Evolutionary conservation across 2,797 vertebrate genomes (phyloP).

Genomic region (Diplodus sargus): DNA sequence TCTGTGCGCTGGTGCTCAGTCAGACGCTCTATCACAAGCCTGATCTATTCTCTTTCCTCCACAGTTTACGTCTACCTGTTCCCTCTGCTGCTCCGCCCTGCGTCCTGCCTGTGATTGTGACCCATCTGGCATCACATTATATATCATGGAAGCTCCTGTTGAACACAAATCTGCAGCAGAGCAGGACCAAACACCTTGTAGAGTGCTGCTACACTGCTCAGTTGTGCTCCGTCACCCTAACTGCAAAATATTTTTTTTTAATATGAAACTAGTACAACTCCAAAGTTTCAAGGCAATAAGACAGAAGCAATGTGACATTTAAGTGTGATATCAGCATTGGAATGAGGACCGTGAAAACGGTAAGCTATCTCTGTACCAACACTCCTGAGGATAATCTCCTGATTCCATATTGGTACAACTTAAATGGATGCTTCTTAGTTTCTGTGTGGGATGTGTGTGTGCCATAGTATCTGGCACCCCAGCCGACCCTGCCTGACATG

Average conservation of each 20-base stretch:
- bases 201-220: not conserved
- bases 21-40: constrained; percentile 27
- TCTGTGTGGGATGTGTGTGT: no score
- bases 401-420: no score
- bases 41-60: constrained; percentile 16
- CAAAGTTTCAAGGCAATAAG: not conserved
- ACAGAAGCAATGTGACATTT: constrained; percentile 9
- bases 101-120: constrained; percentile 43
- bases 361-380: not conserved
- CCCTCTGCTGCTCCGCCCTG: constrained; percentile 14
- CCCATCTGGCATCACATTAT: constrained; percentile 46
- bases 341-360: not conserved
- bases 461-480: no score
- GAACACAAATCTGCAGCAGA: constrained; percentile 26
- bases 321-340: constrained; percentile 5
- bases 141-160: constrained; percentile 44
- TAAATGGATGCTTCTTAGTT: no score
- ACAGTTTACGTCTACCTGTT: constrained; percentile 24
- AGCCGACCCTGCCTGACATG: no score
- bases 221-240: constrained; percentile 15
- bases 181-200: constrained; percentile 24
- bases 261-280: not conserved
- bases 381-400: no score
- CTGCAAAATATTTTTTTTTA: constrained; percentile 4
- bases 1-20: constrained; percentile 29